These are phyloP conservation scores for Spodoptera littoralis DNA, from an alignment of 2,888 invertebrate genomes.

Conservation along the genomic window DNA sequence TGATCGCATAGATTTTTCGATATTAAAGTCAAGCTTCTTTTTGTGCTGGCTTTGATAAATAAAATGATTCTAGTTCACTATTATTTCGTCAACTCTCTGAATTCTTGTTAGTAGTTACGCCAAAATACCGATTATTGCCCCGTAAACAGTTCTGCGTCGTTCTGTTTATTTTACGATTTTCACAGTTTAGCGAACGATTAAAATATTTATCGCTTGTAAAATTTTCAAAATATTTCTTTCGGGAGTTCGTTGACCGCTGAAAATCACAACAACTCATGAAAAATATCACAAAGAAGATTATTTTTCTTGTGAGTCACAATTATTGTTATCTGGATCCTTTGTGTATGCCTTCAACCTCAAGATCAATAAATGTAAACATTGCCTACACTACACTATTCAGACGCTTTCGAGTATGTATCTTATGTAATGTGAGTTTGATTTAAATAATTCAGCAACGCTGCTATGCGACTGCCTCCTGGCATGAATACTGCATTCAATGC, in stretches of 20 bases:
- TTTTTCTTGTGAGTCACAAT: too few relatives aligned
- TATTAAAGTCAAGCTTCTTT: too few relatives aligned
- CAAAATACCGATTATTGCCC: constrained; percentile 35
- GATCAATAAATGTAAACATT: background rate
- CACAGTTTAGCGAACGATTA: constrained; percentile 38
- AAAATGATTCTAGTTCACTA: too few relatives aligned
- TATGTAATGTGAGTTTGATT: constrained; percentile 14
- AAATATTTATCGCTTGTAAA: constrained; percentile 36
- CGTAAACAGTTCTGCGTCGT: constrained; percentile 49
- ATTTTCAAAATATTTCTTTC: constrained; percentile 9
- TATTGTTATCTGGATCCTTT: background rate
- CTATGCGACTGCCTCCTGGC: constrained; percentile 31
- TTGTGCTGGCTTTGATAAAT: too few relatives aligned
- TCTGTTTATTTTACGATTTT: constrained; percentile 44
- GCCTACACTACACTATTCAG: constrained; percentile 6
- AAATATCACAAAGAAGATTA: too few relatives aligned
- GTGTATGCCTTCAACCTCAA: background rate
- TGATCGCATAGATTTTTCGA: background rate
- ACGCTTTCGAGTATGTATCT: background rate
- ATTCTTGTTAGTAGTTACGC: constrained; percentile 5
- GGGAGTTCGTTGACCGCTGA: constrained; percentile 14
- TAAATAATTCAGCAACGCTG: constrained; percentile 45
- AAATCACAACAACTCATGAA: background rate
- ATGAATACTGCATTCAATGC: constrained; percentile 51
- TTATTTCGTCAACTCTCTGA: too few relatives aligned